Percentiles rank a stretch among this genome's conserved stretches.
Conservation (phyloP, 2,888 invertebrate species). For the Scaptomyza polygonia region DNA sequence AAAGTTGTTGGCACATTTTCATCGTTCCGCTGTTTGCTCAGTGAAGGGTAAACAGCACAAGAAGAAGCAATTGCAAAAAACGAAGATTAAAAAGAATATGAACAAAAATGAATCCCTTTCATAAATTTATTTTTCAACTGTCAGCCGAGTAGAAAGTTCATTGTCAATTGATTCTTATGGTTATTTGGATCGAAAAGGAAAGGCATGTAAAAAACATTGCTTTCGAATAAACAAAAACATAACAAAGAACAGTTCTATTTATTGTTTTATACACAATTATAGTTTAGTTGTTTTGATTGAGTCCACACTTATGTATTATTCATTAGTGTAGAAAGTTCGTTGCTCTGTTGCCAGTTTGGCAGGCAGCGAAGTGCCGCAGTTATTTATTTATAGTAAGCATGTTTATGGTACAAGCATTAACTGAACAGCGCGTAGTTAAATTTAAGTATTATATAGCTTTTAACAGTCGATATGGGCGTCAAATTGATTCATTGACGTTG, state of each 20-base stretch:
- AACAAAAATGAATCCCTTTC: slow-evolving; percentile 42
- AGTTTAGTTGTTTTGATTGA: not conserved
- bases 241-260: not conserved
- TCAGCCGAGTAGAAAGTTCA: slow-evolving; percentile 60
- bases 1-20: slow-evolving; percentile 36
- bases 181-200: slow-evolving; percentile 12
- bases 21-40: slow-evolving; percentile 32
- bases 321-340: not conserved
- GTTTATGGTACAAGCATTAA: slow-evolving; percentile 15
- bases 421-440: slow-evolving; percentile 50
- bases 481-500: slow-evolving; percentile 42
- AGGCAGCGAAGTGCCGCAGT: slow-evolving; percentile 12
- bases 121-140: slow-evolving; percentile 42
- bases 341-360: not conserved
- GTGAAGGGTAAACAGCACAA: slow-evolving; percentile 46
- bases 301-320: slow-evolving; percentile 1
- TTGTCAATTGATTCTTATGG: slow-evolving; percentile 65
- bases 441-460: slow-evolving; percentile 60
- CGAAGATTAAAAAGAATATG: slow-evolving; percentile 16
- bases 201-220: slow-evolving; percentile 31
- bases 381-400: not conserved
- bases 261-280: not conserved
- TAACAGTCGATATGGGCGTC: slow-evolving; percentile 35
- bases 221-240: not conserved
- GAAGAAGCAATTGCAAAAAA: slow-evolving; percentile 14